Evolutionary conservation across 2,113 vertebrate species (phyloP), one percentile per base, ranked within the genome.

Genomic region (Motacilla alba): DNA sequence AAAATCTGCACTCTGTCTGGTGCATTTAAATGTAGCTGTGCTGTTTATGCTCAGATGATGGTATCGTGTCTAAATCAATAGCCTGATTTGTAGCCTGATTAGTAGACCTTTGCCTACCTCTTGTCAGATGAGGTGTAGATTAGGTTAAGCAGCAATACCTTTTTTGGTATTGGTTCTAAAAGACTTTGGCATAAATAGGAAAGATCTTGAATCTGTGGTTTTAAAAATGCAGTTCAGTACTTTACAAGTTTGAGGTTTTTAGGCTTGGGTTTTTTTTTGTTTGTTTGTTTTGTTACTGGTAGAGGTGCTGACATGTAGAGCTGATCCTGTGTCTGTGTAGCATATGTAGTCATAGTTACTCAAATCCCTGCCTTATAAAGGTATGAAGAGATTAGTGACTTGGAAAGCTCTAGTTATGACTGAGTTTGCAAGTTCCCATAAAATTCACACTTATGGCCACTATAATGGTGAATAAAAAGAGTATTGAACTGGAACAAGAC

Each of bases 401-500:
- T 95, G 96, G 95, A 98, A 98, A 97, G 96, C 94, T 96, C 67
- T 91, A 92, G 96, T 97, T 98, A 97, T 97, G 97, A 97, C 97
- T 97, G 96, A 98, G 97, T 98, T 98, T 98, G 97, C 97, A 97
- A 97, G 97, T 98, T 98, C 97, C 98, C 97, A 98, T 98, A 98
- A 98, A 98, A 98, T 98, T 98, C 97, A 98, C 98, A 97, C 98
- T 98, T 98, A 98, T 43, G 92, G 96, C 96, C 92, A 93, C 97
- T 97, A 97, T 98, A 98, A 98, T 98, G 97, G 97, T 96, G 97
- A 98, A 98, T 98, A 98, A 98, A 98, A 97, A 98, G 98, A 95
- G 98, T 98, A 98, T 98, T 98, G 98, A 98, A 98, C 97, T 98
- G 97, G 98, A 98, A 98, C 98, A 98, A 98, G 98, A 97, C 98